Percentiles rank a stretch among this genome's conserved stretches.
phyloP scores from a whole-genome alignment of 2,888 invertebrate species.

The Phorcus lineatus region DNA sequence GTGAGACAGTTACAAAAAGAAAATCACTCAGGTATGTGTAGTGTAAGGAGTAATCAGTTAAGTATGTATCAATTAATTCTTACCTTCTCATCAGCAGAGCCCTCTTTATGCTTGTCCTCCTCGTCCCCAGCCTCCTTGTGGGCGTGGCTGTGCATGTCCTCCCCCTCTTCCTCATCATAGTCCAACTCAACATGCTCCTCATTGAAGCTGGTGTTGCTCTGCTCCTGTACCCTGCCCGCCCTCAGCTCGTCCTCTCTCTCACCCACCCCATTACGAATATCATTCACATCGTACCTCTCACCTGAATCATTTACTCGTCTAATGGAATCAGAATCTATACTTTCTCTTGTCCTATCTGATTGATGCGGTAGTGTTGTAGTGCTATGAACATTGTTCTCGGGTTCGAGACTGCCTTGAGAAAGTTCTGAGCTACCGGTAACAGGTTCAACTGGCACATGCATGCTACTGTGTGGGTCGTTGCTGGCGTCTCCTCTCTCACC shows the following conservation, averaged over 20 bases:
- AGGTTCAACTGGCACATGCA: no score
- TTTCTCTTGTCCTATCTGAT: not conserved
- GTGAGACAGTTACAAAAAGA: no score
- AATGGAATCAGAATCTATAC: not conserved
- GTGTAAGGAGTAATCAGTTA: no score
- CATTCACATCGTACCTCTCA: conserved; percentile 28
- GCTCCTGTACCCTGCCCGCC: conserved; percentile 34
- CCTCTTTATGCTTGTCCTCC: conserved; percentile 55
- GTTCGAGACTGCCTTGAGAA: not conserved
- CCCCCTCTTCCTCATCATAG: conserved; percentile 73
- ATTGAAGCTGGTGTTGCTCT: conserved; percentile 41
- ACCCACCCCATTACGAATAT: conserved; percentile 38
- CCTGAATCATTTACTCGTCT: not conserved
- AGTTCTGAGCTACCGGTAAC: not conserved
- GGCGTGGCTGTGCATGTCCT: conserved; percentile 39
- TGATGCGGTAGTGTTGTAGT: not conserved
- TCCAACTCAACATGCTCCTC: conserved; percentile 76
- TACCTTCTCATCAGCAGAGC: conserved; percentile 43
- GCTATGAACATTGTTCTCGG: not conserved
- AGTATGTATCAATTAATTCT: no score
- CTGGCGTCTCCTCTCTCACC: not conserved
- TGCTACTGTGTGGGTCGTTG: no score
- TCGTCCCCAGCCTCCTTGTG: conserved; percentile 53
- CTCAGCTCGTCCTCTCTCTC: conserved; percentile 46
- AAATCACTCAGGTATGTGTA: no score